Percentiles rank a stretch among this genome's conserved stretches.
Evolutionary conservation across 2,113 vertebrate genomes (phyloP).

Genomic region (Rhinolophus ferrumequinum): DNA sequence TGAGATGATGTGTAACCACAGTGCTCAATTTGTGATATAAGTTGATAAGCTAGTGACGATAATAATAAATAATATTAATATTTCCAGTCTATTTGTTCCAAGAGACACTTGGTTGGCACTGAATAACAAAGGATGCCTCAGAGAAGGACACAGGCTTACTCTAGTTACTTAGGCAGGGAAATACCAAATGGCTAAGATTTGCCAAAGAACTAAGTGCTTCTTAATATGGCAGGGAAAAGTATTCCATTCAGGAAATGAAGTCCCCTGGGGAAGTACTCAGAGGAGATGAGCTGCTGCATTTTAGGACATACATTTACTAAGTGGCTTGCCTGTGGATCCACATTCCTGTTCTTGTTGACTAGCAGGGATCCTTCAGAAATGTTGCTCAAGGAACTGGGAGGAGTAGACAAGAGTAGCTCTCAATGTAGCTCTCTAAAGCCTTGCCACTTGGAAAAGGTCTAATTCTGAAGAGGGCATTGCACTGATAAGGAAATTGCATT

Average conservation of each 20-base stretch:
- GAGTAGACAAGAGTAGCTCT: neutral
- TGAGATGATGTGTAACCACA: neutral
- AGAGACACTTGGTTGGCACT: neutral
- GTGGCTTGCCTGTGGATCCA: neutral
- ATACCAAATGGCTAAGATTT: neutral
- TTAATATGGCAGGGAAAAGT: neutral
- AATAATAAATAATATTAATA: neutral
- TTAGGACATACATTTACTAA: neutral
- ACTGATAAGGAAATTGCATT: neutral
- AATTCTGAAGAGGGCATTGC: neutral
- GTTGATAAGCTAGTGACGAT: neutral
- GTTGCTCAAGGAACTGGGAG: neutral
- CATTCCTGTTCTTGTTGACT: neutral
- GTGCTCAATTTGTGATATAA: neutral
- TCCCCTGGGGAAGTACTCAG: neutral
- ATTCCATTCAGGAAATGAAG: neutral
- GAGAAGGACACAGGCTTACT: neutral
- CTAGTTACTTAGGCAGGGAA: neutral
- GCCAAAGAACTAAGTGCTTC: conserved; percentile 3
- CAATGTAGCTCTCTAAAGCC: neutral
- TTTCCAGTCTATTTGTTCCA: neutral
- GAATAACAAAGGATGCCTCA: neutral
- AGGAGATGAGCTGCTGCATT: neutral
- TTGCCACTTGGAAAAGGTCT: neutral
- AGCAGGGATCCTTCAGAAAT: neutral